Conservation (phyloP, 1,140 invertebrate species). For the Camponotus floridanus region DNA sequence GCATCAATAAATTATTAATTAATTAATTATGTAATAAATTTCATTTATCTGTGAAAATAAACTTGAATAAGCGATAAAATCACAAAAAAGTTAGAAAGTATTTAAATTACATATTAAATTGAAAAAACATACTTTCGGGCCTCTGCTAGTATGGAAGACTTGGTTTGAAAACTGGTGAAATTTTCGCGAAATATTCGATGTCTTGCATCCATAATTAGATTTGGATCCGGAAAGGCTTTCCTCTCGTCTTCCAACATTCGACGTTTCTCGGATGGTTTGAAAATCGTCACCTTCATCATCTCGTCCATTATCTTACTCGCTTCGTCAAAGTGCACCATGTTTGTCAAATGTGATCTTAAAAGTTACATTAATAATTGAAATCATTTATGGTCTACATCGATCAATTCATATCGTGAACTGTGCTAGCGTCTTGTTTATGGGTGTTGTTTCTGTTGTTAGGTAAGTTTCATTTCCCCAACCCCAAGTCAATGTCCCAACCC, state of each 20-base stretch:
- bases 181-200: constrained; percentile 61
- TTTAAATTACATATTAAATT: constrained; percentile 6
- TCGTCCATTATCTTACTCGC: constrained; percentile 58
- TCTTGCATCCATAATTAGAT: constrained; percentile 70
- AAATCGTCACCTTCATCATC: constrained; percentile 65
- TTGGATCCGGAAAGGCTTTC: constrained; percentile 64
- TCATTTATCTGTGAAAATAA: neutral
- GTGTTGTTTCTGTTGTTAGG: constrained; percentile 71
- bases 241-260: constrained; percentile 58
- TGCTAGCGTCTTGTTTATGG: constrained; percentile 54
- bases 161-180: neutral
- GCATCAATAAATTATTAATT: neutral
- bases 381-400: neutral
- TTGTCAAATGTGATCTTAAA: neutral
- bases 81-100: neutral
- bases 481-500: constrained; percentile 18
- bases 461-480: constrained; percentile 48
- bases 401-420: neutral
- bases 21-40: neutral
- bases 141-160: constrained; percentile 40
- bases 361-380: neutral
- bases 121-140: constrained; percentile 49
- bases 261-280: constrained; percentile 61
- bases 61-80: constrained; percentile 1
- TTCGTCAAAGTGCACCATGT: constrained; percentile 59